phyloP scores from a whole-genome alignment of 2,113 vertebrate species.

The Camelus dromedarius region DNA sequence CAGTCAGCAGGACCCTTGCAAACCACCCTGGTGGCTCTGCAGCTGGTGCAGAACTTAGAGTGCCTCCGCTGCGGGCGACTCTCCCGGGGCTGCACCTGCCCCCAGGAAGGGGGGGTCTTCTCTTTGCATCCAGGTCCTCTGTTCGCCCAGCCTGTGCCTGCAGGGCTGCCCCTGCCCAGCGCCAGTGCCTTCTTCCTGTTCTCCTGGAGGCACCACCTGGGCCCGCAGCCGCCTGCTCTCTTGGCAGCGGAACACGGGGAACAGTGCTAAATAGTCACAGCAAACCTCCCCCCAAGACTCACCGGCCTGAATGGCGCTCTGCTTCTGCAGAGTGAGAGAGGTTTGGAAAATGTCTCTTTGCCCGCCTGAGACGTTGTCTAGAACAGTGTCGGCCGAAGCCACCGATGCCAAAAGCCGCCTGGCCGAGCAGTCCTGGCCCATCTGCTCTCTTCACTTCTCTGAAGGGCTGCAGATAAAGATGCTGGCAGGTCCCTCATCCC shows the following conservation, averaged over 20 bases:
- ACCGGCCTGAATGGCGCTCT: neutral
- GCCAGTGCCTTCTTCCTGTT: neutral
- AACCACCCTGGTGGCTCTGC: neutral
- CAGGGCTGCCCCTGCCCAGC: neutral
- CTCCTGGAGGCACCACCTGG: neutral
- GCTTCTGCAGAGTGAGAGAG: slow-evolving; percentile 32
- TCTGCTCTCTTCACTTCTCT: neutral
- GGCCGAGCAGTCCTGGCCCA: neutral
- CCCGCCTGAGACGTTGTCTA: neutral
- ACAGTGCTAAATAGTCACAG: neutral
- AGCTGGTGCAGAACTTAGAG: neutral
- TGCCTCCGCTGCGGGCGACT: neutral
- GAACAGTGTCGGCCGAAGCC: neutral
- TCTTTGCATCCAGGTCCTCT: neutral
- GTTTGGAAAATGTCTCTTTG: neutral
- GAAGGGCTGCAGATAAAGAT: slow-evolving; percentile 36
- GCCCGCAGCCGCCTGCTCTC: neutral
- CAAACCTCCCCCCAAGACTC: neutral
- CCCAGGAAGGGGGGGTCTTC: neutral
- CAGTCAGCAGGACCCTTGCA: neutral
- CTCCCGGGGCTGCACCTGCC: neutral
- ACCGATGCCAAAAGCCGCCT: neutral
- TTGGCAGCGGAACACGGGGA: neutral
- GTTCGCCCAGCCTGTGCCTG: neutral
- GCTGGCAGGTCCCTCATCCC: slow-evolving; percentile 14